A percentile compares a stretch with the other conserved stretches of the same genome.
These are phyloP conservation scores for Tuta absoluta DNA, from an alignment of 2,888 invertebrate species.

Conservation along the genomic window DNA sequence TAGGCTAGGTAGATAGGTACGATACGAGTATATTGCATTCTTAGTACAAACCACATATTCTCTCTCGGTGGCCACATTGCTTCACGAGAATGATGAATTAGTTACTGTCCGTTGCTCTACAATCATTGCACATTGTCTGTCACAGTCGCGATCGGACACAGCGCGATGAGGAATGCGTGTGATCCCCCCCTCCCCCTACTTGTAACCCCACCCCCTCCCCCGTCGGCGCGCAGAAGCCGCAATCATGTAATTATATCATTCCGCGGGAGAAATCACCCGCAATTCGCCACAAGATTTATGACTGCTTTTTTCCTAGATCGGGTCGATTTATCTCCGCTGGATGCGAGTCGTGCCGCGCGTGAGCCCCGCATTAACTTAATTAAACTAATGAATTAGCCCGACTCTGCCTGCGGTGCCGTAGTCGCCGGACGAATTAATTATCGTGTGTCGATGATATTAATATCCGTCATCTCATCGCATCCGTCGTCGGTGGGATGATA, in stretches of 20 bases:
- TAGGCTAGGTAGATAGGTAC: no score
- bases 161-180: constrained; percentile 13
- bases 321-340: constrained; percentile 43
- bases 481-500: not conserved
- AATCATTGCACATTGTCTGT: constrained; percentile 16
- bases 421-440: constrained; percentile 40
- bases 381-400: constrained; percentile 56
- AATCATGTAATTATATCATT: constrained; percentile 64
- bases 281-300: constrained; percentile 59
- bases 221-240: constrained; percentile 33
- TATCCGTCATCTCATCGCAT: constrained; percentile 40
- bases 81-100: constrained; percentile 4
- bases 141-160: constrained; percentile 8
- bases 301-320: constrained; percentile 52
- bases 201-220: constrained; percentile 27
- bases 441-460: constrained; percentile 45
- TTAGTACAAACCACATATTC: not conserved
- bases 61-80: not conserved
- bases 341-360: constrained; percentile 39
- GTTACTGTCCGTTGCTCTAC: not conserved
- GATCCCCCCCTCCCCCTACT: not conserved
- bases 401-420: not conserved
- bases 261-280: constrained; percentile 55
- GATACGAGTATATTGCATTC: not conserved
- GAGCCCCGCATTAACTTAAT: constrained; percentile 54